Evolutionary conservation across 2,113 vertebrate genomes (phyloP).

Genomic region (Amblyornis subalaris): DNA sequence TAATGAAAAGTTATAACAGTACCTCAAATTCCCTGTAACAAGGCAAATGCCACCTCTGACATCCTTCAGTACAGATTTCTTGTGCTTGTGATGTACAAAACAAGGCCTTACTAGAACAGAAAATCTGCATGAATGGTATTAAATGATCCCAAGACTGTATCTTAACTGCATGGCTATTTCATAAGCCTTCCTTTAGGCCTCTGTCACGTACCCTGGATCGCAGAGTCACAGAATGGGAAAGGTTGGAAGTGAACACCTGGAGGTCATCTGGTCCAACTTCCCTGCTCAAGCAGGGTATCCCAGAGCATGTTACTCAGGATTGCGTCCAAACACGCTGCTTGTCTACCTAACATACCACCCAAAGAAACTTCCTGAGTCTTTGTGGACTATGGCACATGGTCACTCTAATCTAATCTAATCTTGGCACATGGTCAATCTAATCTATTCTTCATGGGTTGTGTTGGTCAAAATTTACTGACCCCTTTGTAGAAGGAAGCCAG

Average conservation of each 20-base stretch:
- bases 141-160: not conserved
- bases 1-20: not conserved
- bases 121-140: not conserved
- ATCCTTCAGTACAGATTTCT: not conserved
- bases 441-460: not conserved
- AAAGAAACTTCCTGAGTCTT: not conserved
- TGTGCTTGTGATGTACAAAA: not conserved
- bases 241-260: not conserved
- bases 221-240: not conserved
- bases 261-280: not conserved
- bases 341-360: not conserved
- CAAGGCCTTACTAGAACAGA: not conserved
- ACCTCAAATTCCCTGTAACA: not conserved
- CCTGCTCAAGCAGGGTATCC: not conserved
- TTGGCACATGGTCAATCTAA: not conserved
- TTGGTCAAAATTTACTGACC: not conserved
- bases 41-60: not conserved
- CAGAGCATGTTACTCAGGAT: not conserved
- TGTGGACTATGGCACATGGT: not conserved
- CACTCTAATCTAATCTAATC: not conserved
- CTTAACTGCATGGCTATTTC: not conserved
- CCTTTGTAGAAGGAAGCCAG: not conserved
- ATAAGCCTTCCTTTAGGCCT: not conserved
- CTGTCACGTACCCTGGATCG: fast-evolving
- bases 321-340: not conserved